Evolutionary conservation across 2,797 vertebrate genomes (phyloP), one percentile per base, ranked within the genome.

Genomic region (Caiman crocodilus): DNA sequence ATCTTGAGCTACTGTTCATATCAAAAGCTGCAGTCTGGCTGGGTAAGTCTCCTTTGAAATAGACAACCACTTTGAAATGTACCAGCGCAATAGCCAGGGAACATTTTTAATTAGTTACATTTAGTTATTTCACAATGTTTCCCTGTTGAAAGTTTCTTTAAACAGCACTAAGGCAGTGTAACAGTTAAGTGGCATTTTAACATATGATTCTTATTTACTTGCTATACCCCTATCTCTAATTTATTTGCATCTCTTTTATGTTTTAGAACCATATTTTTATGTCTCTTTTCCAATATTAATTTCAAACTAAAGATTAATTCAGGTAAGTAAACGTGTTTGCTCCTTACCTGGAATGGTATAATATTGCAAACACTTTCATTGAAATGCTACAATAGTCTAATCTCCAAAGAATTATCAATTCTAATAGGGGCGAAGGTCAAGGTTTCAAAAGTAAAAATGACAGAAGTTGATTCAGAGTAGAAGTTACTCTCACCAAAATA

Each of bases 401-500:
- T 69, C 18, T 13, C n/a, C 18, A 69, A 7, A 21, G 67, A 69
- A 23, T 69, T 69, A 35, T 57, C 63, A 17, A 30, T 81, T 56
- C 55, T 84, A 85, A 91, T 5, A 35, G 0, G 0, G 42, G 35
- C 30, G 67, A 71, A n/a, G 23, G 90, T 82, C 42, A 64, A 77
- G 56, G 61, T 61, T 93, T 75, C 78, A 64, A 87, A 92, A 88
- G 75, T 81, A 79, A 67, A 92, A 92, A 71, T 10, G 61, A 92
- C 84, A 82, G 75, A 92, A 92, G 71, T 71, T 65, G 35, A 67
- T 79, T 79, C 80, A 79, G 56, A 92, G 75, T 59, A 60, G 71
- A 92, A 93, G 61, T 88, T 94, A 77, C 67, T 85, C 73, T n/a
- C 79, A 76, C 76, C 76, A 76, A 92, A 93, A 90, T 83, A 95